A percentile compares a stretch with the other conserved stretches of the same genome.
Evolutionary conservation across 2,888 invertebrate genomes (phyloP).

Genomic region (Schizaphis graminum): DNA sequence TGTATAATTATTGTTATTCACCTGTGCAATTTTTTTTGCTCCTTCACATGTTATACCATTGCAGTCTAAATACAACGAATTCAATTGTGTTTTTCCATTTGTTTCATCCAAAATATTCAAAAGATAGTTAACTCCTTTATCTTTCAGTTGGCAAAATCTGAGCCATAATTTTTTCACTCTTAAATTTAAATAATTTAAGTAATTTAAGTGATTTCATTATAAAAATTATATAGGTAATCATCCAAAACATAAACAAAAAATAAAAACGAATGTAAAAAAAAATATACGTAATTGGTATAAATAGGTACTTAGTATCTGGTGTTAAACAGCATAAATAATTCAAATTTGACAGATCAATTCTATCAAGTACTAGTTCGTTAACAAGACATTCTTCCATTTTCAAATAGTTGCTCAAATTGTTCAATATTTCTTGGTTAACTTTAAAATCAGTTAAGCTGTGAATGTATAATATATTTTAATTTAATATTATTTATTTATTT

Average conservation of each 20-base stretch:
- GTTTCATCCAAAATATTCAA: constrained; percentile 25
- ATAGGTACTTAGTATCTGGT: neutral
- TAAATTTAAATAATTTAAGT: neutral
- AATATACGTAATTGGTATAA: neutral
- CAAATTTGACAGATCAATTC: constrained; percentile 35
- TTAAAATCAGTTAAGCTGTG: neutral
- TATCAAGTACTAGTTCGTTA: constrained; percentile 15
- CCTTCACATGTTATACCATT: constrained; percentile 46
- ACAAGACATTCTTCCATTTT: constrained; percentile 34
- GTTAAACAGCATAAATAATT: constrained; percentile 50
- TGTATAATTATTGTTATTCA: neutral
- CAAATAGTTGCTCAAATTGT: constrained; percentile 11
- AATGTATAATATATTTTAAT: neutral
- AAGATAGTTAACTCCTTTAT: constrained; percentile 28
- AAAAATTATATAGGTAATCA: neutral
- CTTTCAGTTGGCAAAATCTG: constrained; percentile 27
- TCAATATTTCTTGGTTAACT: neutral
- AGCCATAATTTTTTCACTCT: constrained; percentile 50
- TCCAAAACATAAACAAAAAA: neutral
- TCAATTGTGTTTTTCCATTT: neutral
- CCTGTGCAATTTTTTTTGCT: constrained; percentile 37
- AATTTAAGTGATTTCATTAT: neutral
- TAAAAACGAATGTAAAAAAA: neutral
- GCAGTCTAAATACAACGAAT: constrained; percentile 19
- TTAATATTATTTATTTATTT: neutral